Evolutionary conservation across 2,888 invertebrate genomes (phyloP).

Genomic region (Eupithecia abbreviata): DNA sequence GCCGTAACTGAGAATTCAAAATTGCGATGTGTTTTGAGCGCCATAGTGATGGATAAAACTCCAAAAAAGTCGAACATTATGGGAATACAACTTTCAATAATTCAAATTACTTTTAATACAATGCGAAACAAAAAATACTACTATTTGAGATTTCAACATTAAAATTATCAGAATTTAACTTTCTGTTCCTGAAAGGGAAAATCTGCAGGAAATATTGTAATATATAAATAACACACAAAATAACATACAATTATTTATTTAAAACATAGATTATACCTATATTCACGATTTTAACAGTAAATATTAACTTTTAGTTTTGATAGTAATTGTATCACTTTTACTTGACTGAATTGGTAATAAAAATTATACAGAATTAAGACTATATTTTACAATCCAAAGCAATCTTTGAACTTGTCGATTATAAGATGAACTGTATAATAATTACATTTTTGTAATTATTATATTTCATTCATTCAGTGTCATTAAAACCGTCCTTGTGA

Average conservation of each 20-base stretch:
- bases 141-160: no score
- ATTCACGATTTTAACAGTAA: conserved; percentile 39
- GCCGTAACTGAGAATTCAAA: no score
- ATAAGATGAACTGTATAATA: background rate
- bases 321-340: conserved; percentile 26
- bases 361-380: background rate
- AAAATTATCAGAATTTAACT: no score
- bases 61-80: no score
- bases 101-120: no score
- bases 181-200: no score
- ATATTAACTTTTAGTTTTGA: conserved; percentile 26
- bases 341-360: conserved; percentile 20
- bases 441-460: background rate
- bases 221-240: conserved; percentile 40
- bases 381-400: background rate
- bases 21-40: no score
- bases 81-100: no score
- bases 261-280: conserved; percentile 48
- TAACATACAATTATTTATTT: conserved; percentile 58
- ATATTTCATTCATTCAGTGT: background rate
- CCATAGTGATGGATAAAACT: no score
- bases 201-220: no score
- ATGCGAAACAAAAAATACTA: no score
- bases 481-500: background rate
- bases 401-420: background rate